Percentiles rank a stretch among this genome's conserved stretches.
These are phyloP conservation scores for Drosophila peninsularis DNA, from an alignment of 2,888 invertebrate species.

Conservation along the genomic window DNA sequence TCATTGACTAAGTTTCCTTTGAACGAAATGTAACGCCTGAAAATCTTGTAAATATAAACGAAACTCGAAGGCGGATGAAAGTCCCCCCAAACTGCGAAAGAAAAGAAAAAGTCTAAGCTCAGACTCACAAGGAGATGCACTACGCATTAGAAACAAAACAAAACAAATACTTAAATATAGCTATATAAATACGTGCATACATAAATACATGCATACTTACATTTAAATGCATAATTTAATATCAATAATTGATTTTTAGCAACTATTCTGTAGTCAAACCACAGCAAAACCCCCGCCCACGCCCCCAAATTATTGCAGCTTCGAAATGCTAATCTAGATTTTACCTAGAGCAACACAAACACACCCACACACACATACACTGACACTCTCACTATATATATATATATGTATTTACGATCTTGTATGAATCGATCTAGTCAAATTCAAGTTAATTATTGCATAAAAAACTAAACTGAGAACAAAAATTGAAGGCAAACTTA, in stretches of 20 bases:
- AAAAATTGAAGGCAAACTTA: slow-evolving; percentile 29
- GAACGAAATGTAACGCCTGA: slow-evolving; percentile 45
- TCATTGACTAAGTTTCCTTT: slow-evolving; percentile 21
- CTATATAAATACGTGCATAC: slow-evolving; percentile 29
- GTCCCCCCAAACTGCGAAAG: slow-evolving; percentile 72
- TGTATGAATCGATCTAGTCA: slow-evolving; percentile 83
- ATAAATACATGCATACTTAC: slow-evolving; percentile 48
- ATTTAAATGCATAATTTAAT: slow-evolving; percentile 62
- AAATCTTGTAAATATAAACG: slow-evolving; percentile 52
- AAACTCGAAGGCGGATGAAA: slow-evolving; percentile 83
- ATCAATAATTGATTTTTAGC: slow-evolving; percentile 72
- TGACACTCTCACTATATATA: slow-evolving; percentile 26
- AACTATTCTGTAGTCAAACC: slow-evolving; percentile 60
- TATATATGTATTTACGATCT: slow-evolving; percentile 73
- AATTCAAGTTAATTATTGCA: slow-evolving; percentile 83
- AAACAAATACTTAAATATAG: slow-evolving; percentile 24
- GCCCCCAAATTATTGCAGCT: slow-evolving; percentile 58
- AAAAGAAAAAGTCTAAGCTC: background rate
- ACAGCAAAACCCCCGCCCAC: background rate
- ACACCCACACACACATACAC: slow-evolving; percentile 10
- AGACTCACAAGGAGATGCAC: slow-evolving; percentile 16
- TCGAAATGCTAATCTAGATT: slow-evolving; percentile 73
- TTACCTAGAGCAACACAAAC: slow-evolving; percentile 62
- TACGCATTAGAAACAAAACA: slow-evolving; percentile 41
- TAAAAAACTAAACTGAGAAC: slow-evolving; percentile 46